Percentiles rank a stretch among this genome's conserved stretches.
phyloP scores from a whole-genome alignment of 2,113 vertebrate species.

The Steatornis caripensis region DNA sequence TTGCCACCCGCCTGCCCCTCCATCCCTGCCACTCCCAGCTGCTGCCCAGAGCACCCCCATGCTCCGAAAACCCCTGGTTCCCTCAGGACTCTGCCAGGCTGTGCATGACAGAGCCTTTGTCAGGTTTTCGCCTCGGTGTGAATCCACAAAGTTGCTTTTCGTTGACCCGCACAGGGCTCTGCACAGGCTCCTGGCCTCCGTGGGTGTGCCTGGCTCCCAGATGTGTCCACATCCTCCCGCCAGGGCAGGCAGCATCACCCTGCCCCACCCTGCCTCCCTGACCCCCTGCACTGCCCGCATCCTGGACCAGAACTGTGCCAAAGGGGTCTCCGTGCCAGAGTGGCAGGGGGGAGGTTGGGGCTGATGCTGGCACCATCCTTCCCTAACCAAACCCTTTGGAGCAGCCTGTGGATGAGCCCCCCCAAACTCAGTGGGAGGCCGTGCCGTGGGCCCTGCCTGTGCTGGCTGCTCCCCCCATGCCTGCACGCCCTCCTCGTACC shows the following conservation, averaged over 20 bases:
- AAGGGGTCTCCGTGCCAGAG: fast-evolving
- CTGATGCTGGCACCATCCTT: not conserved
- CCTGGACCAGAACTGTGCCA: fast-evolving
- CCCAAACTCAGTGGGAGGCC: not conserved
- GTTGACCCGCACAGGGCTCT: fast-evolving
- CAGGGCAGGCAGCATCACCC: not conserved
- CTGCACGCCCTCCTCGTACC: not conserved
- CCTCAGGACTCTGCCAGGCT: not conserved
- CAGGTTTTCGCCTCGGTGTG: not conserved
- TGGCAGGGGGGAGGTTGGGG: fast-evolving
- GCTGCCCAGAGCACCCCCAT: too few relatives aligned
- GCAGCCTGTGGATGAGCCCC: not conserved
- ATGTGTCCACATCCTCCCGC: not conserved
- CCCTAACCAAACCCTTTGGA: not conserved
- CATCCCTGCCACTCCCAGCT: fast-evolving
- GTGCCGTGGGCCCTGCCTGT: fast-evolving
- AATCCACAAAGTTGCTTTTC: not conserved
- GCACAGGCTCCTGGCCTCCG: not conserved
- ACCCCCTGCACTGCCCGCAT: not conserved
- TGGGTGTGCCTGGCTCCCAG: not conserved
- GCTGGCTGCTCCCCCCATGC: not conserved
- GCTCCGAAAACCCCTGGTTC: fast-evolving
- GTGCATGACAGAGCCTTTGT: fast-evolving
- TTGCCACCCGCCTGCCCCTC: not conserved
- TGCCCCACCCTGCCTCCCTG: fast-evolving